Conservation (phyloP, 2,888 invertebrate genomes). For the Eupithecia subfuscata region DNA sequence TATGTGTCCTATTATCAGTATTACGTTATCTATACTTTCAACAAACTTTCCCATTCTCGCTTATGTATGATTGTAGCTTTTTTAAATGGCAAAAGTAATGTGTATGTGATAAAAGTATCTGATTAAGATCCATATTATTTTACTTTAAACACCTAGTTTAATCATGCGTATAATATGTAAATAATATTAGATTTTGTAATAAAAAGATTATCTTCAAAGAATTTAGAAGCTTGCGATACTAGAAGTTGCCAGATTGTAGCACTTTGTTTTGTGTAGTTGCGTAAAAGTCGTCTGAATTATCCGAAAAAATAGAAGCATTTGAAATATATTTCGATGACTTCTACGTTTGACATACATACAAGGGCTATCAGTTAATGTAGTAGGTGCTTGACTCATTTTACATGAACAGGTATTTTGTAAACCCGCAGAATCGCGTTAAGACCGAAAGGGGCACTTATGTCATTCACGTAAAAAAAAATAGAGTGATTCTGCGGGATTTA, state of each 20-base stretch:
- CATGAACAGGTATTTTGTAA: neutral
- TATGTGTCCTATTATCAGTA: conserved; percentile 53
- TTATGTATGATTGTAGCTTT: conserved; percentile 62
- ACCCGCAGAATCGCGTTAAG: neutral
- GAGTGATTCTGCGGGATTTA: neutral
- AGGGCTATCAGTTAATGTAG: neutral
- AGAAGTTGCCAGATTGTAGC: conserved; percentile 31
- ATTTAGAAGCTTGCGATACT: conserved; percentile 44
- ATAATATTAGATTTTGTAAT: conserved; percentile 74
- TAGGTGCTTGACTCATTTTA: neutral
- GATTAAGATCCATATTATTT: conserved; percentile 74
- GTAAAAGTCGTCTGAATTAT: neutral
- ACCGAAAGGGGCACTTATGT: too few relatives aligned
- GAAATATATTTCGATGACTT: neutral
- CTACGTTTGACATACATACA: neutral
- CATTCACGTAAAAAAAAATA: neutral
- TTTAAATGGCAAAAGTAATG: conserved; percentile 60
- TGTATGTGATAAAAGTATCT: conserved; percentile 78
- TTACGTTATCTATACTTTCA: conserved; percentile 64
- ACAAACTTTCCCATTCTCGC: conserved; percentile 58
- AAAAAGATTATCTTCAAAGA: conserved; percentile 54
- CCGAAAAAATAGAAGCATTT: neutral
- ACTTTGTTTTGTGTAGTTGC: conserved; percentile 15
- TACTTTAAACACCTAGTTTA: conserved; percentile 70
- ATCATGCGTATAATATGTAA: conserved; percentile 70